These are phyloP conservation scores for Heliconius cydno DNA, from an alignment of 2,888 invertebrate genomes.

Conservation along the genomic window DNA sequence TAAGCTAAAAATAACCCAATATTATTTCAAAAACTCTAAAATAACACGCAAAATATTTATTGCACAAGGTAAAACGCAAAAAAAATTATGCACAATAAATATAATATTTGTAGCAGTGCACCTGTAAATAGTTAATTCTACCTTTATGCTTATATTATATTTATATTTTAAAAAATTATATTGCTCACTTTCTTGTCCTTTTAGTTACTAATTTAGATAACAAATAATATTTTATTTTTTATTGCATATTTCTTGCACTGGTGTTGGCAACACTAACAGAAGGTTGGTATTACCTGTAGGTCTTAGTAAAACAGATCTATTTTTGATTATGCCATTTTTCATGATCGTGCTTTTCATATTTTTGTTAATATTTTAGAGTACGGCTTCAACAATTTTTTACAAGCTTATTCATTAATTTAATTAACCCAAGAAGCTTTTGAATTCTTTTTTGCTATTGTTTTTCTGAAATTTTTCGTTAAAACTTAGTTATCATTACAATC, in stretches of 20 bases:
- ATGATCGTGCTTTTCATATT: not conserved
- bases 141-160: not conserved
- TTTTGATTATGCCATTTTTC: not conserved
- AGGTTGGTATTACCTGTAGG: constrained; percentile 62
- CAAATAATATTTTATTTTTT: constrained; percentile 53
- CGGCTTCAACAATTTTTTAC: not conserved
- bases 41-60: not conserved
- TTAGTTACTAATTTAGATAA: constrained; percentile 14
- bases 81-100: not conserved
- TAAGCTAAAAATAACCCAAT: not conserved
- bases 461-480: no score
- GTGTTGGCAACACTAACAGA: constrained; percentile 74
- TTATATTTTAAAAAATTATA: not conserved
- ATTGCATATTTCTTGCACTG: constrained; percentile 73
- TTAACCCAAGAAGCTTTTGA: not conserved
- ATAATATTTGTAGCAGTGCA: not conserved
- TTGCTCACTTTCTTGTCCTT: not conserved
- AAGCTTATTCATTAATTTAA: not conserved
- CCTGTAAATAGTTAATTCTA: no score
- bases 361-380: not conserved
- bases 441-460: no score
- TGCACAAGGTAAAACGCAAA: no score
- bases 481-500: no score
- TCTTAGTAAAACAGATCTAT: not conserved
- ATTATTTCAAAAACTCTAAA: not conserved